Evolutionary conservation across 2,797 vertebrate species (phyloP).

Genomic region (Gymnoscopelus braueri): DNA sequence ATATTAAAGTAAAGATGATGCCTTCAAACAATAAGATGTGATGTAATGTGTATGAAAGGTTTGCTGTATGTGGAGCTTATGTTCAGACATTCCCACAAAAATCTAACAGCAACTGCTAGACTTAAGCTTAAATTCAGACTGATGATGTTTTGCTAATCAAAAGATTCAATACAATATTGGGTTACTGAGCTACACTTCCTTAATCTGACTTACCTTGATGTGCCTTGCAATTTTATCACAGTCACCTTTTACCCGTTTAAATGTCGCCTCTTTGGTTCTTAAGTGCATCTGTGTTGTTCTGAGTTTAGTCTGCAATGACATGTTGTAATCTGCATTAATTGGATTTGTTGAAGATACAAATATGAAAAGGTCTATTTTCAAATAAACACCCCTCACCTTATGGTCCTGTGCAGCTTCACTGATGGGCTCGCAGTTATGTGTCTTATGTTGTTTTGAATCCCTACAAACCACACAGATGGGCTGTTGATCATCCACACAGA

Average conservation of each 20-base stretch:
- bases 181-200: background rate
- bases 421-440: slow-evolving; percentile 33
- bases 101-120: too few species aligned
- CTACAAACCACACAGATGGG: slow-evolving; percentile 44
- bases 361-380: background rate
- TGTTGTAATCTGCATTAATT: too few species aligned
- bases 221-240: slow-evolving; percentile 24
- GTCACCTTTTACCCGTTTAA: accelerated
- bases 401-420: slow-evolving; percentile 26
- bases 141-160: background rate
- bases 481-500: too few species aligned
- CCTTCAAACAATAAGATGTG: too few species aligned
- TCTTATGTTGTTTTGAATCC: slow-evolving; percentile 28
- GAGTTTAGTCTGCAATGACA: slow-evolving; percentile 22
- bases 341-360: too few species aligned
- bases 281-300: slow-evolving; percentile 5
- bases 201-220: slow-evolving; percentile 32
- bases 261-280: slow-evolving; percentile 10
- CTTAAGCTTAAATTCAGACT: too few species aligned
- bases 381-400: slow-evolving; percentile 21
- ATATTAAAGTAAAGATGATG: too few species aligned
- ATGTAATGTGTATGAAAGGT: too few species aligned
- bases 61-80: too few species aligned
- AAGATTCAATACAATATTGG: background rate
- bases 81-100: too few species aligned